A percentile compares a stretch with the other conserved stretches of the same genome.
Conservation (phyloP, 2,113 vertebrate species). For the Dromaius novaehollandiae region DNA sequence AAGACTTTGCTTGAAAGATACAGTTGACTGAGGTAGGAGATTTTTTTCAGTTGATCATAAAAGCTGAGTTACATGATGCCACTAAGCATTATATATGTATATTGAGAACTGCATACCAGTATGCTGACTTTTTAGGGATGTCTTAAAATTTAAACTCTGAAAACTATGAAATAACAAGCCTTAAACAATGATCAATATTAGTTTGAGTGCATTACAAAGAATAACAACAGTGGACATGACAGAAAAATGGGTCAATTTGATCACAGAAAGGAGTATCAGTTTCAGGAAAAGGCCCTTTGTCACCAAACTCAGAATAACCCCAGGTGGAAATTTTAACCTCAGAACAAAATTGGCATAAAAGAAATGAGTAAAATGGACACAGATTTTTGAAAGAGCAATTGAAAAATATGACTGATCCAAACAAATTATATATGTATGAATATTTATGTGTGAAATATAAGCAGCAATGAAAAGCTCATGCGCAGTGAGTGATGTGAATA, state of each 20-base stretch:
- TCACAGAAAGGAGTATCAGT: background rate
- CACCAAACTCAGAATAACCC: background rate
- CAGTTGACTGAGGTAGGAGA: background rate
- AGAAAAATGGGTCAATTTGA: background rate
- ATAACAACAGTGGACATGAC: rapidly evolving
- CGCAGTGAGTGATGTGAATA: background rate
- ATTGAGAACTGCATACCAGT: background rate
- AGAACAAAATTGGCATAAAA: background rate
- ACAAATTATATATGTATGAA: background rate
- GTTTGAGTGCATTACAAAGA: background rate
- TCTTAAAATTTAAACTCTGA: background rate
- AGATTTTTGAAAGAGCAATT: background rate
- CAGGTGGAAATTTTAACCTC: background rate
- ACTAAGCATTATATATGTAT: rapidly evolving
- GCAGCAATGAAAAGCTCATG: background rate
- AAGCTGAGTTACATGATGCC: background rate
- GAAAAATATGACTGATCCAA: background rate
- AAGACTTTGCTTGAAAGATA: background rate
- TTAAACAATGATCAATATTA: background rate
- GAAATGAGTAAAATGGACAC: background rate
- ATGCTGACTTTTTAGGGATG: background rate
- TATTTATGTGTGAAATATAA: background rate
- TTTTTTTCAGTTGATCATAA: background rate
- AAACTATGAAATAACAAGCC: background rate
- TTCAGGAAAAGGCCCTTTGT: background rate